These are phyloP conservation scores for Dryobotodes eremita DNA, from an alignment of 2,888 invertebrate species.

Conservation along the genomic window DNA sequence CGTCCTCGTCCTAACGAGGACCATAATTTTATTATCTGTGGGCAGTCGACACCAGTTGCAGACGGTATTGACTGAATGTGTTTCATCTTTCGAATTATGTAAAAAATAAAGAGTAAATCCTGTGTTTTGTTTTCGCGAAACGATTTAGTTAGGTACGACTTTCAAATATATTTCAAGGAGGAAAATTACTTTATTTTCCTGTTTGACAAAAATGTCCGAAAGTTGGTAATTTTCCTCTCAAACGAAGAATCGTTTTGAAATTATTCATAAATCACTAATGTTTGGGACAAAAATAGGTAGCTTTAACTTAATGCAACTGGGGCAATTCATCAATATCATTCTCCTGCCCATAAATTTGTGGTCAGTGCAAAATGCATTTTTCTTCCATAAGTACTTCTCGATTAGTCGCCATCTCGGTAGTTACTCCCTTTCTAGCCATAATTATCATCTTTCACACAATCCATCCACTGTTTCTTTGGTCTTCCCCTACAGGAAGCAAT, in stretches of 20 bases:
- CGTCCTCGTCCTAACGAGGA: no score
- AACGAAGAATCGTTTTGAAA: not conserved
- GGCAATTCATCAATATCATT: not conserved
- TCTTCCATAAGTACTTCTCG: no score
- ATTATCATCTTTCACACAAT: not conserved
- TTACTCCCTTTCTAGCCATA: not conserved
- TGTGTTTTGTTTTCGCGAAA: not conserved
- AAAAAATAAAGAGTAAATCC: slow-evolving; percentile 8
- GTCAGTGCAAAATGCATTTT: no score
- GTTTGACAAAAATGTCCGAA: not conserved
- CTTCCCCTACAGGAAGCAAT: not conserved
- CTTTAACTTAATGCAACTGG: not conserved
- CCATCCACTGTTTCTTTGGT: not conserved
- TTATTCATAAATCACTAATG: not conserved
- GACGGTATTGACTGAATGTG: not conserved
- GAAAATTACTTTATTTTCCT: slow-evolving; percentile 24
- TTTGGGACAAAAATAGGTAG: not conserved
- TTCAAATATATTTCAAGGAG: not conserved
- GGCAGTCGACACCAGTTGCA: slow-evolving; percentile 5
- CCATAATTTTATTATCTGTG: slow-evolving; percentile 21
- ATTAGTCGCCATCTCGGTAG: no score
- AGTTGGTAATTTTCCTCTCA: not conserved
- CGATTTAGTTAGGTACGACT: not conserved
- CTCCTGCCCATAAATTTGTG: no score
- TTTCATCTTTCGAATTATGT: slow-evolving; percentile 1